phyloP scores from a whole-genome alignment of 2,113 vertebrate genomes.

The Indri indri region DNA sequence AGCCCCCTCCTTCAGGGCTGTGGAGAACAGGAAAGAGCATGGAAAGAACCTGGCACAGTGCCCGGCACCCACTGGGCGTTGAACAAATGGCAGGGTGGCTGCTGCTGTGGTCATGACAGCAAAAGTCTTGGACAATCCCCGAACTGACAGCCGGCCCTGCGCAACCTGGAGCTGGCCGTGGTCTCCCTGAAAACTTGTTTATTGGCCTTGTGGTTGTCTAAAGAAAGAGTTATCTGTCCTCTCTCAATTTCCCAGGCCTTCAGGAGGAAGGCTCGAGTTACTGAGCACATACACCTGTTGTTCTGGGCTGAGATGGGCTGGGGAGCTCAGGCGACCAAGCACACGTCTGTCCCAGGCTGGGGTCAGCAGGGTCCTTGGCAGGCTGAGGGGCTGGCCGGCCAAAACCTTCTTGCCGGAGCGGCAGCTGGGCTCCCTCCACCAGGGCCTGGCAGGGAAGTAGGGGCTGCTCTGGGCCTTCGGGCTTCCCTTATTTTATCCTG shows the following conservation, averaged over 20 bases:
- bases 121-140: not conserved
- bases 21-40: not conserved
- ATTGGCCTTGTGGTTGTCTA: conserved; percentile 69
- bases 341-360: conserved; percentile 57
- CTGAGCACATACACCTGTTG: conserved; percentile 63
- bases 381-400: not conserved
- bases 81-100: not conserved
- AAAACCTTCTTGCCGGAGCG: not conserved
- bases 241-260: conserved; percentile 61
- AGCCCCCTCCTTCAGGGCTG: not conserved
- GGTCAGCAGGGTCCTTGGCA: conserved; percentile 65
- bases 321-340: not conserved
- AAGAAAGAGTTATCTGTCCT: conserved; percentile 79
- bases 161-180: conserved; percentile 48
- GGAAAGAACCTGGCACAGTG: not conserved
- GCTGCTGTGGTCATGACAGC: not conserved
- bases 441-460: not conserved
- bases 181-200: conserved; percentile 76
- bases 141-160: conserved; percentile 28
- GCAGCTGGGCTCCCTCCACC: not conserved
- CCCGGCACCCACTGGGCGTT: not conserved
- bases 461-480: not conserved
- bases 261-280: conserved; percentile 67
- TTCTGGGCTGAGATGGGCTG: not conserved
- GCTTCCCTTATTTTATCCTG: not conserved